Evolutionary conservation across 1,140 invertebrate genomes (phyloP), one percentile per base, ranked within the genome.

Genomic region (Macrocentrus cingulum): DNA sequence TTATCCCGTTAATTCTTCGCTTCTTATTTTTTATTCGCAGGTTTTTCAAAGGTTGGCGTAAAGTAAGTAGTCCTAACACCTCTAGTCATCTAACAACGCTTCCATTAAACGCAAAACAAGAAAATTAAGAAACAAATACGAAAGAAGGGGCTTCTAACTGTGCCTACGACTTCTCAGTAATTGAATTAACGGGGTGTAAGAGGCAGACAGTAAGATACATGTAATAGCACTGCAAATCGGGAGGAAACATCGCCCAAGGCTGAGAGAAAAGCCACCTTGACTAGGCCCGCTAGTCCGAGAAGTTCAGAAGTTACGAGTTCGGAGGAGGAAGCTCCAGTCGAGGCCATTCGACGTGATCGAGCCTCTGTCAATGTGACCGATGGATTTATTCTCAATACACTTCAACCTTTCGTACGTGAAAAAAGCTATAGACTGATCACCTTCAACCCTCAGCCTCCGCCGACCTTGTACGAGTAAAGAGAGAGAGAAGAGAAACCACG

Each of bases 41-140:
- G 63, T 73, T 67, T n/a, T n/a, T n/a, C 70, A 66, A 66, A 70
- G 53, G 54, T 68, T 66, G 66, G 41, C 63, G 62, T 66, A 60
- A 66, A 66, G 63, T 67, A 62, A 70, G 62, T 71, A 73, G 64
- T 66, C 50, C 64, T 69, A 72, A 74, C 69, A 68, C 68, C 68
- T 74, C 71, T 74, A 74, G 71, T 74, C 71, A 74, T 69, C 65
- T 71, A 72, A 74, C 68, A 71, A 72, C 69, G 71, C 71, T 72
- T 72, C 66, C 59, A 65, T 70, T 67, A 67, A 71, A 59, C 56
- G 6, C 44, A 55, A 61, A 32, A 51, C 11, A 58, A 60, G 23
- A 53, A 34, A 39, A 36, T 46, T 48, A 18, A 56, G 25, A 61
- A 59, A 41, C 42, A n/a, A 25, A 60, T 11, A 42, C 20, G 41